These are phyloP conservation scores for Drosophila austrosaltans DNA, from an alignment of 2,888 invertebrate genomes.

Conservation along the genomic window DNA sequence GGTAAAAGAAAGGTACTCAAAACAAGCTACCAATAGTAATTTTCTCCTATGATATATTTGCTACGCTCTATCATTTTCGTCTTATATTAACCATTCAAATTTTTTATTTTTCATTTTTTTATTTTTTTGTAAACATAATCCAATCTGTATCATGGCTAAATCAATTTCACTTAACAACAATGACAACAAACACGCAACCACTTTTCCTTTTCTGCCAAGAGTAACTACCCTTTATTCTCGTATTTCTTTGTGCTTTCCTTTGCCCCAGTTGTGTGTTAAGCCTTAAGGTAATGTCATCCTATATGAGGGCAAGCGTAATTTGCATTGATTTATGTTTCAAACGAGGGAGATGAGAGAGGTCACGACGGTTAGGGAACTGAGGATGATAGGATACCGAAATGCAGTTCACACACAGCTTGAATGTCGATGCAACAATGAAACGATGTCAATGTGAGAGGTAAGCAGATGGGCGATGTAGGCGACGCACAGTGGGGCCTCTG, in stretches of 20 bases:
- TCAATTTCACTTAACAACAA: slow-evolving; percentile 2
- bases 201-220: slow-evolving; percentile 1
- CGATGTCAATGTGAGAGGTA: slow-evolving; percentile 71
- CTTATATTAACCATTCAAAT: too few species aligned
- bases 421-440: slow-evolving; percentile 53
- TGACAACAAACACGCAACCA: background rate
- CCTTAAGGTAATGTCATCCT: slow-evolving; percentile 57
- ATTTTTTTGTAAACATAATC: background rate
- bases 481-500: too few species aligned
- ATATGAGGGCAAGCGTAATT: slow-evolving; percentile 61
- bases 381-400: slow-evolving; percentile 18
- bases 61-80: too few species aligned
- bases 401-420: slow-evolving; percentile 28
- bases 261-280: slow-evolving; percentile 60
- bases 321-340: slow-evolving; percentile 67
- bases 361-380: slow-evolving; percentile 1
- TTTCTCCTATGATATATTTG: too few species aligned
- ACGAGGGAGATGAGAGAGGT: slow-evolving; percentile 18
- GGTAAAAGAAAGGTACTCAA: too few species aligned
- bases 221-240: background rate
- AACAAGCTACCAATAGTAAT: too few species aligned
- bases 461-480: slow-evolving; percentile 21
- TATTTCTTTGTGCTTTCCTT: slow-evolving; percentile 15
- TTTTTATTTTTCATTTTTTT: too few species aligned
- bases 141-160: background rate